Base-by-base conservation (phyloP, 2,113 vertebrate genomes). In the Pollachius pollachius region DNA sequence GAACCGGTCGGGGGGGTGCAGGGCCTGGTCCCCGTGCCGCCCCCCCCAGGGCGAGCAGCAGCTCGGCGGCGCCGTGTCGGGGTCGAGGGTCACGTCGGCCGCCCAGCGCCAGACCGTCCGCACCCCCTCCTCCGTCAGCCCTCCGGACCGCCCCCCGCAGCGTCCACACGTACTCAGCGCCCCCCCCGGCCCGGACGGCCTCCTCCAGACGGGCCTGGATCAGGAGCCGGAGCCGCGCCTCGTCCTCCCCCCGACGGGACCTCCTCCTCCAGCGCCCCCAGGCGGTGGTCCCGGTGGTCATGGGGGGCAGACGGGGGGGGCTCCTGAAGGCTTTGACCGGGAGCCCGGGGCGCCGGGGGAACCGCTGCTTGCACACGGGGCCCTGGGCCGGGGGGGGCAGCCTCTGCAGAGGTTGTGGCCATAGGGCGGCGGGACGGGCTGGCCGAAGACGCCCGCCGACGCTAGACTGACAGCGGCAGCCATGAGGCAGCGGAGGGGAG, bases 341-440 rank as follows among this genome's bases (percentile, higher is more conserved):
- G 63, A 90, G 81, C 52, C 85, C 87, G 1, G 87, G 83, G 67
- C 30, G 78, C 64, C 27, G 79, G 74, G 67, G 67, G 57, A 88
- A 73, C 62, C 30, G 85, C 6, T 86, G 66, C 71, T 87, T 88
- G 65, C 90, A 92, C 64, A 87, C 87, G 1, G 87, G 83, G 67
- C 30, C 78, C 64, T 88, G 82, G 0, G 69, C 71, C 73, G 16
- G 21, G 75, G 79, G 56, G 87, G 77, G 75, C 91, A 92, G 8
- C 63, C 65, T 57, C 52, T 79, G 76, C 91, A 93, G 84, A 91
- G 91, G 75, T 88, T 91, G 81, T 92, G 91, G 2, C 90, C 90
- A 64, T 90, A 91, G 0, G 72, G 56, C 25, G 87, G 85, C 0
- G 88, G 85, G 41, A 91, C 86, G 0, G 91, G 91, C 8, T 85